Base-by-base conservation (phyloP, 2,113 vertebrate species). In the Zootoca vivipara region DNA sequence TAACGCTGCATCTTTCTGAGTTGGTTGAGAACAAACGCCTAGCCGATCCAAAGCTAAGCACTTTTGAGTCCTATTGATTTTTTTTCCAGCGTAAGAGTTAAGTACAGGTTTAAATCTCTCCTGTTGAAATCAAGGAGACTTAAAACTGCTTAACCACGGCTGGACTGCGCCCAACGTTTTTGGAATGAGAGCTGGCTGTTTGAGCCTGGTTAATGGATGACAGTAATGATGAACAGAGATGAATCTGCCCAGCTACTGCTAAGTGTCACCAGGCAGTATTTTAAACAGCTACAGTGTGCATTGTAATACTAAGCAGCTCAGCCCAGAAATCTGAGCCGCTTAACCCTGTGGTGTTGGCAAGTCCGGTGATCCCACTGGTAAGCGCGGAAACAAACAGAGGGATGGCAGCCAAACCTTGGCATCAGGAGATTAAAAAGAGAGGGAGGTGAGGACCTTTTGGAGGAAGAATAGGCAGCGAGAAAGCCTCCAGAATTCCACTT, bases 321-420 rank as follows among this genome's bases (percentile, higher is more conserved):
- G 92, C 93, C 92, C 93, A 96, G 93, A 96, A 95, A 96, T 95
- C 86, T 94, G 95, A 96, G 94, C 95, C 92, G 95, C 95, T 96
- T 96, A 96, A 96, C 95, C 95, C 95, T 93, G 94, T 92, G 94
- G 93, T 70, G 94, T 93, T 95, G 95, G 95, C 95, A 95, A 92
- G 94, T 94, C 94, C 88, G 62, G 91, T 69, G 93, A 95, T 95
- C 92, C 95, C 93, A 92, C 26, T 90, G 90, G 94, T 95, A 95
- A 93, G 94, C 94, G 83, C 84, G 92, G 95, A 95, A 95, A 95
- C 95, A 96, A 96, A 95, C 94, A 95, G 81, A 90, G 94, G 94
- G 95, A 95, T 93, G 93, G 90, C 92, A 91, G 95, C 95, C 95
- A 96, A 95, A 83, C 85, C 91, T 94, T 6, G 12, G 93, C 95